Percentiles rank a stretch among this genome's conserved stretches.
Evolutionary conservation across 1,140 invertebrate genomes (phyloP).

Genomic region (Centruroides vittatus): DNA sequence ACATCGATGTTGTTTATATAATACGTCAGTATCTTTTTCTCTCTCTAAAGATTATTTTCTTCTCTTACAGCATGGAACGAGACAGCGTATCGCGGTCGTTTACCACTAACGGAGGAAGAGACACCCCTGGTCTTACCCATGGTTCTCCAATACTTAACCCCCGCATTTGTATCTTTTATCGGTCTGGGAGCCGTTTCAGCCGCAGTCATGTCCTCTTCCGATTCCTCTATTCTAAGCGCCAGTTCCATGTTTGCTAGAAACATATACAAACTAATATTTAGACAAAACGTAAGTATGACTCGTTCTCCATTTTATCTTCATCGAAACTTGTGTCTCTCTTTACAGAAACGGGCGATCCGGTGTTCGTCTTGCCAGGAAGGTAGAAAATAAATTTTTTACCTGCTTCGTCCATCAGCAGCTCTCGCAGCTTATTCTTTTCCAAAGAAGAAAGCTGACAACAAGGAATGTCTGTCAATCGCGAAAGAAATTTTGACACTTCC

Average conservation of each 20-base stretch:
- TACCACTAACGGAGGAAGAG: slow-evolving; percentile 51
- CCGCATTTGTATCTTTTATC: slow-evolving; percentile 82
- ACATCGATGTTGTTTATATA: neutral
- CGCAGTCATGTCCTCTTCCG: slow-evolving; percentile 95
- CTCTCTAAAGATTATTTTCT: too few species aligned
- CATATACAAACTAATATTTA: slow-evolving; percentile 90
- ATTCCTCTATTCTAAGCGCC: slow-evolving; percentile 91
- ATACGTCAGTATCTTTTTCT: too few species aligned
- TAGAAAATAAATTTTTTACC: too few species aligned
- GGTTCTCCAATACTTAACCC: slow-evolving; percentile 91
- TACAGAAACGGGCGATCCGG: too few species aligned
- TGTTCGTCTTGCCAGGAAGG: too few species aligned
- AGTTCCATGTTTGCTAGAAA: slow-evolving; percentile 97
- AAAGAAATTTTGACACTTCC: too few species aligned
- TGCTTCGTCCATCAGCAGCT: too few species aligned
- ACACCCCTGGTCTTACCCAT: slow-evolving; percentile 89
- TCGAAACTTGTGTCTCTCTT: neutral
- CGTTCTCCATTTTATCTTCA: neutral
- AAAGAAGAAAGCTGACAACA: too few species aligned
- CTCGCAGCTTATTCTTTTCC: too few species aligned
- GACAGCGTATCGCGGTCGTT: slow-evolving; percentile 55
- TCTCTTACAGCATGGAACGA: slow-evolving; percentile 69
- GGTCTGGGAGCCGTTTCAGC: slow-evolving; percentile 95
- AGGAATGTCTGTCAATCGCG: too few species aligned
- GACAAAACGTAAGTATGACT: slow-evolving; percentile 55